These are phyloP conservation scores for Volucella bombylans DNA, from an alignment of 2,888 invertebrate species.

Conservation along the genomic window DNA sequence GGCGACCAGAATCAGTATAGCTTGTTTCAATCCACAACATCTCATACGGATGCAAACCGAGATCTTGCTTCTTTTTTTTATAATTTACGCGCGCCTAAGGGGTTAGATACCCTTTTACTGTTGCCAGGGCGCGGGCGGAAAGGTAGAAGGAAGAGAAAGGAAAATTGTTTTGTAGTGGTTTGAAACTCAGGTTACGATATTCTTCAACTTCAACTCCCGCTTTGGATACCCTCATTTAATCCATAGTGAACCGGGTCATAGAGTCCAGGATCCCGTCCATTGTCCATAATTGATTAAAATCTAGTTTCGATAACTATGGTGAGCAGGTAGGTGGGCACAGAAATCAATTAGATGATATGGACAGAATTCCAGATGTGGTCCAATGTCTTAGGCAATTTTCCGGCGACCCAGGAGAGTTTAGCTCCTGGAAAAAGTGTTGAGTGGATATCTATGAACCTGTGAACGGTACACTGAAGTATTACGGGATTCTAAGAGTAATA, in stretches of 20 bases:
- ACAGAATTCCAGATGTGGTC: neutral
- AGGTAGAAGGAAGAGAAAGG: too few species aligned
- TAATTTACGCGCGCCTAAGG: too few species aligned
- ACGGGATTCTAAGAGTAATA: neutral
- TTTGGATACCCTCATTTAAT: constrained; percentile 7
- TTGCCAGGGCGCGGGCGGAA: too few species aligned
- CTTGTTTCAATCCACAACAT: constrained; percentile 12
- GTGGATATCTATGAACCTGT: constrained; percentile 7
- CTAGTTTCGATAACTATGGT: neutral
- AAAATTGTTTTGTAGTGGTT: too few species aligned
- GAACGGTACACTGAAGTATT: constrained; percentile 1
- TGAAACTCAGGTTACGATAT: too few species aligned
- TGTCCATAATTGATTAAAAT: neutral
- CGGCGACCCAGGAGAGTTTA: neutral
- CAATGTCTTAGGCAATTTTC: constrained; percentile 1
- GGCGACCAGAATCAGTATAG: neutral
- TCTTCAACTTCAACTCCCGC: too few species aligned
- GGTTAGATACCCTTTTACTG: too few species aligned
- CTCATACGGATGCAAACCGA: constrained; percentile 23
- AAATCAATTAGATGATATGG: too few species aligned
- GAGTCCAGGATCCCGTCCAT: constrained; percentile 1
- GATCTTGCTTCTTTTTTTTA: too few species aligned
- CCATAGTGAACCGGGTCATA: constrained; percentile 25
- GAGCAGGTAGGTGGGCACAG: neutral
- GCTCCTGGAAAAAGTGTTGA: neutral